A percentile compares a stretch with the other conserved stretches of the same genome.
phyloP scores from a whole-genome alignment of 2,797 vertebrate genomes.

The Bufotes viridis region DNA sequence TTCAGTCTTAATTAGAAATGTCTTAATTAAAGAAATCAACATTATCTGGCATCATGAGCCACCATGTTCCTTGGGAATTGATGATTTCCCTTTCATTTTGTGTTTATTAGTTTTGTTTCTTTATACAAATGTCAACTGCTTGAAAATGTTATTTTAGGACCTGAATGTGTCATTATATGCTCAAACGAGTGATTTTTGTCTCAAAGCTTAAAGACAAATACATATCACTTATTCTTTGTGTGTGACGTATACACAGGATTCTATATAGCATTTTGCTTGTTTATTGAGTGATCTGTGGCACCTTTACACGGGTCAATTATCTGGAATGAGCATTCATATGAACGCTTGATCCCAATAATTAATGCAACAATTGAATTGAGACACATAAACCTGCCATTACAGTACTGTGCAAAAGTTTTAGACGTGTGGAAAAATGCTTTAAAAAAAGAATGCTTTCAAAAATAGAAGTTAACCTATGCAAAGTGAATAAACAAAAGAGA shows the following conservation, averaged over 20 bases:
- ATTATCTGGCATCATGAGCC: not conserved
- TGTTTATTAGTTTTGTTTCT: not conserved
- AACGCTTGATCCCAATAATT: too few relatives aligned
- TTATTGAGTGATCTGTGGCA: too few relatives aligned
- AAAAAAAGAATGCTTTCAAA: too few relatives aligned
- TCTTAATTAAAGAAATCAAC: not conserved
- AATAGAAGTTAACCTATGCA: too few relatives aligned
- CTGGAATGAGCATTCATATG: too few relatives aligned
- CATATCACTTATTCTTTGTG: not conserved
- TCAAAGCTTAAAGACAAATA: not conserved
- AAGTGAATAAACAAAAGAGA: too few relatives aligned
- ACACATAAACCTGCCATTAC: too few relatives aligned
- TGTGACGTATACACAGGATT: not conserved
- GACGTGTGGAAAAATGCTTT: too few relatives aligned
- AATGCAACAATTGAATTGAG: too few relatives aligned
- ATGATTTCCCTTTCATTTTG: not conserved
- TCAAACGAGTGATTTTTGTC: not conserved
- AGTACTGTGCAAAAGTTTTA: too few relatives aligned
- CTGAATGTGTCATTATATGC: not conserved
- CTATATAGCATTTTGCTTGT: too few relatives aligned
- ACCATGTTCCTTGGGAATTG: slow-evolving; percentile 6
- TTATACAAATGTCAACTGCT: not conserved
- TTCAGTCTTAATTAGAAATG: not conserved
- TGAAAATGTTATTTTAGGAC: not conserved
- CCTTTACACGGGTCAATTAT: too few relatives aligned